phyloP scores from a whole-genome alignment of 2,113 vertebrate genomes.

The Cyprinus carpio region DNA sequence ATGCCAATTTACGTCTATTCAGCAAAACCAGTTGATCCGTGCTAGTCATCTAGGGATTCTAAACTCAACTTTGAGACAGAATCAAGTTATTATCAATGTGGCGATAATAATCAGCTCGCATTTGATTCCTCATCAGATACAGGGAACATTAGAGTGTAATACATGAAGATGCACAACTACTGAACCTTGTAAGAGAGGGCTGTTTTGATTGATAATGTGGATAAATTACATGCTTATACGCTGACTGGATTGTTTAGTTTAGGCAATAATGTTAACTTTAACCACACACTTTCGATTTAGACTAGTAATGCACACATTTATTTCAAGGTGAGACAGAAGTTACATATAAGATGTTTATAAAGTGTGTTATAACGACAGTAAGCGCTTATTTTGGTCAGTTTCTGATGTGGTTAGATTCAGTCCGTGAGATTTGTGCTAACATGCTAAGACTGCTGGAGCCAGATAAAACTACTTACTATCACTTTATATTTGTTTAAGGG shows the following conservation, averaged over 20 bases:
- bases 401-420: not conserved
- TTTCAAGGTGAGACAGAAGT: not conserved
- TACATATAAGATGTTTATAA: not conserved
- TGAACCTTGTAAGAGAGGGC: not conserved
- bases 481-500: not conserved
- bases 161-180: not conserved
- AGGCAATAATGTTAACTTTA: not conserved
- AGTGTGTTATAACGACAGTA: not conserved
- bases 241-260: not conserved
- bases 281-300: not conserved
- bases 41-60: not conserved
- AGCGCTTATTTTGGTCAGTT: not conserved
- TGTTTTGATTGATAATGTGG: not conserved
- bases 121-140: not conserved
- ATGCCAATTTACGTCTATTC: not conserved
- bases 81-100: not conserved
- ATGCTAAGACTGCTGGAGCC: not conserved
- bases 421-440: slow-evolving; percentile 1
- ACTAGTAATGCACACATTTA: not conserved
- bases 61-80: not conserved
- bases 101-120: not conserved
- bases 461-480: not conserved
- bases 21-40: not conserved
- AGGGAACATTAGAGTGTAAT: not conserved
- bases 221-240: not conserved